Evolutionary conservation across 2,797 vertebrate genomes (phyloP), one percentile per base, ranked within the genome.

Genomic region (Malurus splendens): DNA sequence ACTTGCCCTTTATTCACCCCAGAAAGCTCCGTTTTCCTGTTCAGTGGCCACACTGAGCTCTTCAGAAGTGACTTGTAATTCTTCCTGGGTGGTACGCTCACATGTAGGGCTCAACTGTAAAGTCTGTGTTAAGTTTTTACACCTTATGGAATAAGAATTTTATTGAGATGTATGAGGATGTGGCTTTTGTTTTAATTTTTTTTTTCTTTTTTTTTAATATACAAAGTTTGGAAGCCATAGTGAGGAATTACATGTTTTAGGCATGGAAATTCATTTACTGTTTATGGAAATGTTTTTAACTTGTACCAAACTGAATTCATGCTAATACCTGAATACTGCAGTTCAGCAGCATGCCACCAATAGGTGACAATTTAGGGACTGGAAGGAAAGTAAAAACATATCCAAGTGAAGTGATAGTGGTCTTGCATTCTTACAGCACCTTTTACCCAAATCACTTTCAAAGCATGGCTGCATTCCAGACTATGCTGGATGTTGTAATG

Each of bases 391-490:
- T 42, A 36, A 78, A 86, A 90, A 27, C 12, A 5, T 28, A 36
- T 12, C 27, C 18, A 44, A 64, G 44, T 64, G 66, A 90, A 73
- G 55, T n/a, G 27, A 83, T 72, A 60, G 32, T 42, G 41, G 44
- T 72, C 47, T 72, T 66, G 27, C 18, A 23, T 87, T 94, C 74
- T 67, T 79, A 64, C 7, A 65, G 32, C 47, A 30, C 65, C 65
- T 88, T 90, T 88, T 44, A 47, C 38, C 61, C 78, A 80, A 65
- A 38, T 59, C 45, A 56, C 18, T 82, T 86, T 33, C 16, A 67
- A 60, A 65, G 50, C 30, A 6, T 0, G 7, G 50, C 32, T 44
- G 28, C 67, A 76, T 55, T 42, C 27, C n/a, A 56, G 32, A 25
- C 30, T 38, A 0, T 15, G 18, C 38, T 77, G 41, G 44, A 28